Conservation (phyloP, 2,888 invertebrate species). For the Tachina fera region DNA sequence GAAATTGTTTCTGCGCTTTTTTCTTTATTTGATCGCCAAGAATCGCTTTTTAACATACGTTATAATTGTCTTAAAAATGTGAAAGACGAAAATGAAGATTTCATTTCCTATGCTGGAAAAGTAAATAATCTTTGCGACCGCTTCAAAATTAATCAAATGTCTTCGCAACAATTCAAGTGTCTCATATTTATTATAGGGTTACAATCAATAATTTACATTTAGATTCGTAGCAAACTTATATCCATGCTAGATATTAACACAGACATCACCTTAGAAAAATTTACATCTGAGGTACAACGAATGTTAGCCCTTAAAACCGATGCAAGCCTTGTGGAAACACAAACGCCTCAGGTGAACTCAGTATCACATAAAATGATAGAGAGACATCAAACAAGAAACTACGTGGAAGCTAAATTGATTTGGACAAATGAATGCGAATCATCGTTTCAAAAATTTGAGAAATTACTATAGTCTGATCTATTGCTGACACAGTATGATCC, state of each 20-base stretch:
- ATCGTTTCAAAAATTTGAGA: too few relatives aligned
- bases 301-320: background rate
- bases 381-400: background rate
- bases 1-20: background rate
- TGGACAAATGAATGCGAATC: too few relatives aligned
- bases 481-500: too few relatives aligned
- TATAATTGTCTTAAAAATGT: conserved; percentile 20
- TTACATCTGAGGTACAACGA: background rate
- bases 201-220: background rate
- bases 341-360: conserved; percentile 18
- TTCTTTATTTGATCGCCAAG: conserved; percentile 2
- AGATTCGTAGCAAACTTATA: background rate
- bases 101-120: conserved; percentile 5
- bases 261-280: background rate
- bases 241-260: background rate
- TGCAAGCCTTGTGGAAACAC: conserved; percentile 15
- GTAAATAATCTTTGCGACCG: conserved; percentile 17
- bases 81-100: conserved; percentile 8
- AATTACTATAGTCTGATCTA: too few relatives aligned
- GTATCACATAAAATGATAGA: background rate
- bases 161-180: conserved; percentile 24
- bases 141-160: background rate
- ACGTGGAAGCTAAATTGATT: background rate
- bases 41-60: conserved; percentile 3
- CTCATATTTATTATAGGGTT: background rate